These are phyloP conservation scores for Enoplosus armatus DNA, from an alignment of 2,797 vertebrate species.

Conservation along the genomic window DNA sequence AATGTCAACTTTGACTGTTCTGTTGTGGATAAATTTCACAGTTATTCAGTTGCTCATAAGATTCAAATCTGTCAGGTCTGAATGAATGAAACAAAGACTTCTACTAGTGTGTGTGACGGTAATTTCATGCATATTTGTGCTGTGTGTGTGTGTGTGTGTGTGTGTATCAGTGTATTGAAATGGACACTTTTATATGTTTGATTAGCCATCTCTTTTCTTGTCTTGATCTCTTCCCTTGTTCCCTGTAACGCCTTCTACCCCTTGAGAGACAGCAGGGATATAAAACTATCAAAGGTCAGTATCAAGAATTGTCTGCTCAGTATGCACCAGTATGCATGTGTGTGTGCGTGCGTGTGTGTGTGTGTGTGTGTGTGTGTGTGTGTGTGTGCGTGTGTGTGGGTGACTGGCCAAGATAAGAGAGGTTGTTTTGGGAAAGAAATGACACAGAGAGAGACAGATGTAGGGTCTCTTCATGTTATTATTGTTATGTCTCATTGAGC, in stretches of 20 bases:
- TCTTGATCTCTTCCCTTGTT: neutral
- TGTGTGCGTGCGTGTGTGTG: constrained; percentile 17
- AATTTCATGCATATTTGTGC: constrained; percentile 11
- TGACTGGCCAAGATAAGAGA: constrained; percentile 52
- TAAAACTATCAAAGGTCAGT: constrained; percentile 43
- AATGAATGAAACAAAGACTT: neutral
- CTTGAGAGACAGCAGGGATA: constrained; percentile 10
- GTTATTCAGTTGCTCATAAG: constrained; percentile 1
- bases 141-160: neutral
- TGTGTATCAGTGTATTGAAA: constrained; percentile 21
- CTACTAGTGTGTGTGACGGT: neutral
- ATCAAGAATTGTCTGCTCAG: constrained; percentile 16
- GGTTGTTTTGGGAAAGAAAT: constrained; percentile 62
- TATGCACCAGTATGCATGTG: constrained; percentile 1
- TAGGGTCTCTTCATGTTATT: constrained; percentile 71
- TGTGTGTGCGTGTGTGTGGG: constrained; percentile 22
- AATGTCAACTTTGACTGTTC: no score
- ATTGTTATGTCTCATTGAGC: constrained; percentile 79
- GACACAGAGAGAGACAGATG: constrained; percentile 60
- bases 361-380: neutral
- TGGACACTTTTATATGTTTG: constrained; percentile 1
- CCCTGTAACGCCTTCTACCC: neutral
- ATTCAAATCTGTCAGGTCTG: neutral
- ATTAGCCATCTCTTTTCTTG: neutral
- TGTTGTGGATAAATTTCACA: no score